Evolutionary conservation across 2,113 vertebrate genomes (phyloP).

Genomic region (Genyomyrus donnyi): DNA sequence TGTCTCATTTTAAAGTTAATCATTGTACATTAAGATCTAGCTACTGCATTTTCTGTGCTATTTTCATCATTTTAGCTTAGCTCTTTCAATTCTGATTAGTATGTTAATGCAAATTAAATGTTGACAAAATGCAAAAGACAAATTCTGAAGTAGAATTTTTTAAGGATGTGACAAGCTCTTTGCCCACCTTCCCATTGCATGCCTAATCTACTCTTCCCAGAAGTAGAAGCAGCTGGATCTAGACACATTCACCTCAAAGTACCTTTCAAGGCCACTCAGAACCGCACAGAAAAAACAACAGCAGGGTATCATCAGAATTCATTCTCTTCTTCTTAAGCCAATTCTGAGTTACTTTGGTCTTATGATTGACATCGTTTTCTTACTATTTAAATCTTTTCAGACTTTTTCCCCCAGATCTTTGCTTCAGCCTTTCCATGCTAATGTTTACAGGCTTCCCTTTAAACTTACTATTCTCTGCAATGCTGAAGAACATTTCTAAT

Average conservation of each 20-base stretch:
- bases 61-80: neutral
- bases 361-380: neutral
- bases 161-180: neutral
- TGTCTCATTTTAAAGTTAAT: neutral
- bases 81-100: neutral
- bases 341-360: neutral
- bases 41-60: neutral
- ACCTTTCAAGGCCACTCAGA: neutral
- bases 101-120: neutral
- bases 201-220: neutral
- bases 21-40: neutral
- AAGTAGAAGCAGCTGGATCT: neutral
- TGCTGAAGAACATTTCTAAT: neutral
- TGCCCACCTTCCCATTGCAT: neutral
- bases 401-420: neutral
- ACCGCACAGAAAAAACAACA: neutral
- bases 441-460: neutral
- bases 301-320: neutral
- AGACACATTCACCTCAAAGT: neutral
- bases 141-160: neutral
- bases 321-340: neutral
- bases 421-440: neutral
- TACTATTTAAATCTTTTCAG: neutral
- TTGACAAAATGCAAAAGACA: neutral
- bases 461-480: neutral